Percentiles rank a stretch among this genome's conserved stretches.
Conservation (phyloP, 2,113 vertebrate species). For the Nibea albiflora region DNA sequence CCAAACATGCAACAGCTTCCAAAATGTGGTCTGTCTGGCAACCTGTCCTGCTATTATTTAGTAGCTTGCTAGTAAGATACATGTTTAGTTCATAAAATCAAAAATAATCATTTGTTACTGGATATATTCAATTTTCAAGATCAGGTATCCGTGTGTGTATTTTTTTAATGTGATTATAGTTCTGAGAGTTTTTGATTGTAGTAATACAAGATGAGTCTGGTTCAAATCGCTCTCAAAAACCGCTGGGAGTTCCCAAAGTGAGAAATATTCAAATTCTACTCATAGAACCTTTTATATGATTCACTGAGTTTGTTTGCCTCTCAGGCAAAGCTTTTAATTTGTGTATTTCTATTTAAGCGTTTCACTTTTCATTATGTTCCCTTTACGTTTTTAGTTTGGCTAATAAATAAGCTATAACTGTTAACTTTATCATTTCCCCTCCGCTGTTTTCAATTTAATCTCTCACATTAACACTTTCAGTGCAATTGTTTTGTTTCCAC, state of each 20-base stretch:
- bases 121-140: neutral
- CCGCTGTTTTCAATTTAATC: neutral
- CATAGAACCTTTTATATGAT: neutral
- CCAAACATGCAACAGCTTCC: constrained; percentile 7
- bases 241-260: neutral
- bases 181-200: neutral
- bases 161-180: neutral
- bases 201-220: neutral
- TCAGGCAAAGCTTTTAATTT: neutral
- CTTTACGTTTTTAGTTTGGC: neutral
- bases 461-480: neutral
- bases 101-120: neutral
- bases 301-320: neutral
- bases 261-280: neutral
- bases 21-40: constrained; percentile 26
- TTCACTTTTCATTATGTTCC: neutral
- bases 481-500: neutral
- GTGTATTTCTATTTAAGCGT: neutral
- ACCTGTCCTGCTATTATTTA: neutral
- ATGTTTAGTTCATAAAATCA: constrained; percentile 13
- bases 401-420: neutral
- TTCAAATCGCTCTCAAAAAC: neutral
- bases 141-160: constrained; percentile 1
- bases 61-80: constrained; percentile 9
- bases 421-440: neutral